phyloP scores from a whole-genome alignment of 2,888 invertebrate species.

The Cetonia aurata region DNA sequence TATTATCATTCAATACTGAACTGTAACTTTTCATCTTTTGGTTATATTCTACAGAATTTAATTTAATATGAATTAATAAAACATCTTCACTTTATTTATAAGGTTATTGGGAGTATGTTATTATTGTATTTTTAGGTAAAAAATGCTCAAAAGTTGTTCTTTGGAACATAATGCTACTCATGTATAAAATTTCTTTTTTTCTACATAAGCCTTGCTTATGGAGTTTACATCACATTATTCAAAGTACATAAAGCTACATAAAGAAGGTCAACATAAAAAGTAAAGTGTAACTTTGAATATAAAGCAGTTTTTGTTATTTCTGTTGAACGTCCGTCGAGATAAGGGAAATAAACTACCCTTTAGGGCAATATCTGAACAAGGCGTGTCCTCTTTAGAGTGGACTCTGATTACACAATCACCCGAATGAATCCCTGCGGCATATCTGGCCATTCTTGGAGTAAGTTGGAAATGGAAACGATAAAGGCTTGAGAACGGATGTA shows the following conservation, averaged over 20 bases:
- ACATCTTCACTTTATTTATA: too few relatives aligned
- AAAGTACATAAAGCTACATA: conserved; percentile 4
- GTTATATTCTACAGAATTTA: too few relatives aligned
- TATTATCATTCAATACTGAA: too few relatives aligned
- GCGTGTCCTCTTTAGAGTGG: conserved; percentile 24
- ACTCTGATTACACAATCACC: conserved; percentile 31
- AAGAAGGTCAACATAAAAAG: conserved; percentile 5
- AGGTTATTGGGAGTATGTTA: too few relatives aligned
- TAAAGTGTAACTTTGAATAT: conserved; percentile 9
- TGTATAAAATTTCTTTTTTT: too few relatives aligned
- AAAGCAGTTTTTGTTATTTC: conserved; percentile 10
- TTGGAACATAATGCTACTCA: too few relatives aligned
- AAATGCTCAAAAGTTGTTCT: too few relatives aligned
- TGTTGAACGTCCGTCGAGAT: conserved; percentile 13
- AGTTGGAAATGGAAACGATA: conserved; percentile 17
- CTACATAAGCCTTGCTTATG: background rate
- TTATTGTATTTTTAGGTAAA: too few relatives aligned
- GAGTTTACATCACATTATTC: background rate
- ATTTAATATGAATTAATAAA: too few relatives aligned
- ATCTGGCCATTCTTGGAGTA: conserved; percentile 21
- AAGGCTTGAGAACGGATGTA: background rate
- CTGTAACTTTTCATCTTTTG: too few relatives aligned
- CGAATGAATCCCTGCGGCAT: conserved; percentile 31
- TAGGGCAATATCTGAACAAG: conserved; percentile 29
- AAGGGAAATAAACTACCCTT: conserved; percentile 41